These are phyloP conservation scores for Sakesphorus luctuosus DNA, from an alignment of 2,113 vertebrate species.

Conservation along the genomic window DNA sequence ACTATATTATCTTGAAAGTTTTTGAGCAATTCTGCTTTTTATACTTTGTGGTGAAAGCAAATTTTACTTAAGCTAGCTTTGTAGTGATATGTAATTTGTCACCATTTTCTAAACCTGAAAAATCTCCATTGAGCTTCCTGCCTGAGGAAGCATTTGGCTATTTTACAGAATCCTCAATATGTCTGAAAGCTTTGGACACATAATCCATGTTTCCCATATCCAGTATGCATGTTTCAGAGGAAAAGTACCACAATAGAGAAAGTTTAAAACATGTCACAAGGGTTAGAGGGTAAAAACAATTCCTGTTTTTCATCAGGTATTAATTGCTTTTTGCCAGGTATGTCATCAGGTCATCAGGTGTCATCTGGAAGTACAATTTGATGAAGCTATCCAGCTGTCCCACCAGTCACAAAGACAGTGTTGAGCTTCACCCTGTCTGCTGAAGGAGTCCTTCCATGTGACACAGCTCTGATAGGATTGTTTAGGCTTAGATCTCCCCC, in stretches of 20 bases:
- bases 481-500: constrained; percentile 23
- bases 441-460: not conserved
- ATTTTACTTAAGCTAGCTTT: not conserved
- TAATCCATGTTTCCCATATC: not conserved
- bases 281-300: not conserved
- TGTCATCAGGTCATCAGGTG: not conserved
- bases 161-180: not conserved
- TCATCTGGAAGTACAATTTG: not conserved
- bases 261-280: not conserved
- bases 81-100: not conserved
- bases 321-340: not conserved
- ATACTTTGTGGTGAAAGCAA: not conserved
- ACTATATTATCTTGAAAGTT: not conserved
- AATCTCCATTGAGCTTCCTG: not conserved
- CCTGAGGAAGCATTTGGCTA: not conserved
- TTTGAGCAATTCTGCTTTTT: not conserved
- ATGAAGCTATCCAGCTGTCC: not conserved
- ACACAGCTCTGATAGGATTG: not conserved
- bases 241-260: not conserved
- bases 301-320: not conserved
- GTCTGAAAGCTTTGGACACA: not conserved
- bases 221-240: not conserved
- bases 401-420: not conserved
- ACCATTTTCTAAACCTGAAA: not conserved
- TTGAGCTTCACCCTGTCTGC: accelerated